A percentile compares a stretch with the other conserved stretches of the same genome.
Evolutionary conservation across 2,797 vertebrate genomes (phyloP).

Genomic region (Xiphophorus birchmanni): DNA sequence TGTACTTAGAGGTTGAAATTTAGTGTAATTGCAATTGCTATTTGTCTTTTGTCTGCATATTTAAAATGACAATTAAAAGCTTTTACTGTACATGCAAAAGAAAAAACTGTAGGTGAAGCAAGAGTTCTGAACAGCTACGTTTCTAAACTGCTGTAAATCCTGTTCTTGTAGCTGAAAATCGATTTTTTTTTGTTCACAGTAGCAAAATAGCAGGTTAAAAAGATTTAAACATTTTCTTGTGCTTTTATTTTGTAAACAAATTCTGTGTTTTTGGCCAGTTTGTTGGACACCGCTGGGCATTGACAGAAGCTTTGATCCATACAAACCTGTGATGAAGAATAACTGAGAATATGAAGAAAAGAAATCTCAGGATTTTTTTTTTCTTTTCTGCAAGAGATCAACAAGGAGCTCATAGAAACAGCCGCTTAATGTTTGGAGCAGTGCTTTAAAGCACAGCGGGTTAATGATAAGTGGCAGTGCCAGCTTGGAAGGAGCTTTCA

Average conservation of each 20-base stretch:
- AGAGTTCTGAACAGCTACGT: background rate
- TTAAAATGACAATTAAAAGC: constrained; percentile 24
- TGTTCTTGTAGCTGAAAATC: background rate
- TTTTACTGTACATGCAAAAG: background rate
- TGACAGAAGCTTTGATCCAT: constrained; percentile 13
- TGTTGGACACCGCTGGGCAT: background rate
- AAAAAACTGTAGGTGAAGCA: background rate
- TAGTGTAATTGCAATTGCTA: background rate
- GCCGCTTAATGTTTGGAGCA: constrained; percentile 45
- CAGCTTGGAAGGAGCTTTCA: constrained; percentile 38
- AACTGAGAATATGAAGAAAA: constrained; percentile 61
- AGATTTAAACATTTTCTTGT: background rate
- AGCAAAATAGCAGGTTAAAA: background rate
- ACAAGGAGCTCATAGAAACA: constrained; percentile 36
- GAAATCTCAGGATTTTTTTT: constrained; percentile 28
- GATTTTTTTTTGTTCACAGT: background rate
- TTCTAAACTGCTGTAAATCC: background rate
- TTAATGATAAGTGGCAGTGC: constrained; percentile 63
- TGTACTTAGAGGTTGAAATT: background rate
- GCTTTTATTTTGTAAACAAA: background rate
- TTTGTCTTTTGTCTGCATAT: constrained; percentile 41
- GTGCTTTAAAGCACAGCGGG: constrained; percentile 44
- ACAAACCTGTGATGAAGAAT: constrained; percentile 57
- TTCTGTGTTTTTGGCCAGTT: background rate
- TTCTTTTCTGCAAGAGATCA: constrained; percentile 35